Evolutionary conservation across 2,888 invertebrate genomes (phyloP).

Genomic region (Creontiades dilutus): DNA sequence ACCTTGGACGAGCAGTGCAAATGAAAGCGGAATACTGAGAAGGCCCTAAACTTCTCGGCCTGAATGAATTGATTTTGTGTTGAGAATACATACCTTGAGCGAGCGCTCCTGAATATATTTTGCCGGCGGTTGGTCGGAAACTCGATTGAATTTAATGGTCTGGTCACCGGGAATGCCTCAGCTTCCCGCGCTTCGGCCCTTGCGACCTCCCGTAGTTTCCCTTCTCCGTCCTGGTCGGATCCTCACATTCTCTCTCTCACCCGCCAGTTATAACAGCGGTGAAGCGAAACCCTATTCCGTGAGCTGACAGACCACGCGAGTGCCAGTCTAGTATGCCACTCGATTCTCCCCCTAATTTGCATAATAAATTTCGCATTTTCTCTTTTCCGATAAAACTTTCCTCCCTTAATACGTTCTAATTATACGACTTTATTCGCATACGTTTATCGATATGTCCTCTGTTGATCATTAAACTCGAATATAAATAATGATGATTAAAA

Average conservation of each 20-base stretch:
- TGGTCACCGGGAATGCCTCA: constrained; percentile 4
- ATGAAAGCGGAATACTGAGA: neutral
- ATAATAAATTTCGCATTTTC: neutral
- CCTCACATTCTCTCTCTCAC: neutral
- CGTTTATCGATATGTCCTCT: too few species aligned
- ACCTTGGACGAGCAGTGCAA: neutral
- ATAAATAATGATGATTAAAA: too few species aligned
- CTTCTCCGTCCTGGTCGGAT: neutral
- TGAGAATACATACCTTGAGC: neutral
- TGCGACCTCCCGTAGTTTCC: neutral
- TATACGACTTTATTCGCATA: too few species aligned
- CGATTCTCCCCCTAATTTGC: neutral
- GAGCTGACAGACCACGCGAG: too few species aligned
- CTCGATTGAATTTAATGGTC: neutral
- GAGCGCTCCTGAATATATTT: constrained; percentile 18
- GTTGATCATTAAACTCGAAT: too few species aligned
- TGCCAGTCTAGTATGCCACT: neutral
- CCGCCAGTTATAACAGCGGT: neutral
- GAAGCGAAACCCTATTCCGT: too few species aligned
- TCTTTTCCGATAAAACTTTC: neutral
- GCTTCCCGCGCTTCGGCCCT: neutral
- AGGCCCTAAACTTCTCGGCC: constrained; percentile 1
- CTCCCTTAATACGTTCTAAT: too few species aligned
- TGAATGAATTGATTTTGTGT: neutral
- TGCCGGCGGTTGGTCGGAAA: neutral